Base-by-base conservation (phyloP, 2,113 vertebrate genomes). In the Odocoileus virginianus region DNA sequence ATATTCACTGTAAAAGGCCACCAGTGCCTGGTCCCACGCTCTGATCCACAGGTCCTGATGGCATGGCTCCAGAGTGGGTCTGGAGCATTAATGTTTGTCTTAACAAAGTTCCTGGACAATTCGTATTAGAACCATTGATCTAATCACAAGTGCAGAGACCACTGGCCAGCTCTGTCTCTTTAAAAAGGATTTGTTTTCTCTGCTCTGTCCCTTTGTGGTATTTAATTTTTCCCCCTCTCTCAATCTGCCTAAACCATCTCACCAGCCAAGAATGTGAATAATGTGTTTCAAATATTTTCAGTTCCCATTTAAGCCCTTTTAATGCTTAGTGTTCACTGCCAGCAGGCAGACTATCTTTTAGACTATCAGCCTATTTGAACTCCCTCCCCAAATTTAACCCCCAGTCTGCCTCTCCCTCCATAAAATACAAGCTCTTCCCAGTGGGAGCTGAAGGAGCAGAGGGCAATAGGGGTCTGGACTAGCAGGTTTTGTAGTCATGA, bases 221-320 rank as follows among this genome's bases (percentile, higher is more conserved):
- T 74, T 28, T 16, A 9, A 4, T 13, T 30, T 60, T 17, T 89
- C 84, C 40, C 43, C 40, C 28, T 19, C 12, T 3, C 55, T 33
- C 76, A 67, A 76, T 33, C 74, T 45, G 67, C 11, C 50, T 13
- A 92, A 82, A 90, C 52, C 13, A 21, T 82, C 85, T 92, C 8
- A n/a, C 12, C 45, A 91, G 88, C 93, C 89, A 94, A 84, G 91
- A 96, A 95, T 97, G 87, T 67, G 79, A 95, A 84, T 90, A 87
- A 90, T 92, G 85, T 16, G 14, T 81, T 52, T 89, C 61, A 25
- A 79, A 54, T 94, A 43, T 43, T 84, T 93, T 58, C 55, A 9
- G 36, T 94, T 89, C 54, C 88, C 83, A 30, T 33, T 87, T 82
- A 79, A 97, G 82, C 87, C 82, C 58, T 40, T 28, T 50, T 57